Conservation (phyloP, 2,797 vertebrate species). For the Sebastes diploproa region DNA sequence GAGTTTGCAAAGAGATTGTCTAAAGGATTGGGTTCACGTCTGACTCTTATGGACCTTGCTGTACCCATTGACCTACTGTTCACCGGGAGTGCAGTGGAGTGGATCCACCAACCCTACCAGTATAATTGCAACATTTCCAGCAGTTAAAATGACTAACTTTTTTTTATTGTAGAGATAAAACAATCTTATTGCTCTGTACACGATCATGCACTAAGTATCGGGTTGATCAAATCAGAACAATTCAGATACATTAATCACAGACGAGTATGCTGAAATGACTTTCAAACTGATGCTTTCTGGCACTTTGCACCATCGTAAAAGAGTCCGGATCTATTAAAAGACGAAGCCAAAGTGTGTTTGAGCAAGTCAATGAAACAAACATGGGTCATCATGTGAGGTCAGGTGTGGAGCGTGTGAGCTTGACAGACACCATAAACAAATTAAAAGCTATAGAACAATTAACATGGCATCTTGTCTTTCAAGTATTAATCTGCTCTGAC, state of each 20-base stretch:
- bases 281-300: neutral
- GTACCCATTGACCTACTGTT: neutral
- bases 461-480: neutral
- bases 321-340: accelerated
- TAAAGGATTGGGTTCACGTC: neutral
- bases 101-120: neutral
- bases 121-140: neutral
- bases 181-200: neutral
- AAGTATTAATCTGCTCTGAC: neutral
- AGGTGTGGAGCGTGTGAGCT: neutral
- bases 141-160: neutral
- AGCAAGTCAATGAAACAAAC: neutral
- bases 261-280: neutral
- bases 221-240: neutral
- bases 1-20: too few species aligned
- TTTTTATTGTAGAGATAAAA: neutral
- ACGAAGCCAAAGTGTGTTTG: neutral
- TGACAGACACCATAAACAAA: neutral
- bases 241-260: neutral
- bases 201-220: neutral
- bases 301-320: constrained; percentile 27
- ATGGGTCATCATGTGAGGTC: neutral
- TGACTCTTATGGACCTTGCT: neutral
- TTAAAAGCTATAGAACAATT: neutral
- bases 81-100: neutral